Evolutionary conservation across 1,140 invertebrate genomes (phyloP).

Genomic region (Palaemon carinicauda): DNA sequence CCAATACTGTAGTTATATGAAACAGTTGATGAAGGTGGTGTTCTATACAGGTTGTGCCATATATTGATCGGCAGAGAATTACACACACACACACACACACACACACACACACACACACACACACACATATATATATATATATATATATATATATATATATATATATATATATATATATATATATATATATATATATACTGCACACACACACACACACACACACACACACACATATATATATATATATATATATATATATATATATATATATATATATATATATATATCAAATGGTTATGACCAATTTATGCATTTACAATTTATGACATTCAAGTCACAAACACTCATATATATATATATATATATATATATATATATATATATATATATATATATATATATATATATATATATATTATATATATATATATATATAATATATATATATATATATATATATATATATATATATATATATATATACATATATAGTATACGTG

Average conservation of each 20-base stretch:
- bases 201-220: neutral
- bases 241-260: neutral
- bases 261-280: neutral
- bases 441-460: too few species aligned
- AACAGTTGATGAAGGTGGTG: neutral
- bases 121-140: neutral
- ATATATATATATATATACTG: neutral
- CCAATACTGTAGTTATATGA: neutral
- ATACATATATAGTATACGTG: too few species aligned
- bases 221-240: neutral
- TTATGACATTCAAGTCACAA: too few species aligned
- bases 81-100: too few species aligned
- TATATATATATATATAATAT: too few species aligned
- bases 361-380: neutral
- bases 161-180: neutral
- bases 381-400: slow-evolving; percentile 51
- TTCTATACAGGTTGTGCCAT: neutral
- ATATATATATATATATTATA: neutral
- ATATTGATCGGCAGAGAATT: too few species aligned
- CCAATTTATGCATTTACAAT: neutral
- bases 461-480: too few species aligned
- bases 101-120: too few species aligned
- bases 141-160: neutral
- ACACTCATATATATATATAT: neutral
- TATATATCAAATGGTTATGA: neutral